These are phyloP conservation scores for Thymallus thymallus DNA, from an alignment of 2,113 vertebrate species.

Conservation along the genomic window DNA sequence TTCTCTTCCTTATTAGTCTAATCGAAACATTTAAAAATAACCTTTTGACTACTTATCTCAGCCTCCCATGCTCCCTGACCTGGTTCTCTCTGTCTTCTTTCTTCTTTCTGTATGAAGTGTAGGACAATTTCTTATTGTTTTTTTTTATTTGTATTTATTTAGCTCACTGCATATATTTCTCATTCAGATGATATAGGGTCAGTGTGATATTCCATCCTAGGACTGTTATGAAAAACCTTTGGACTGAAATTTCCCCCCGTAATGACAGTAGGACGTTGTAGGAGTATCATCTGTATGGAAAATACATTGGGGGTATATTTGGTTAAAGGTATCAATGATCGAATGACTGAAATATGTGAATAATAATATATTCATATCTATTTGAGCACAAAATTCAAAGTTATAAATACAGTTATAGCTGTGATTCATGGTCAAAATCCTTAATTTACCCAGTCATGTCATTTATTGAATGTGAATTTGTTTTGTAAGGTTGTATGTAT, in stretches of 20 bases:
- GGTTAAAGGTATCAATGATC: not conserved
- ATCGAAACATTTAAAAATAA: not conserved
- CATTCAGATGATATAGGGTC: not conserved
- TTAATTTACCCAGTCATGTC: not conserved
- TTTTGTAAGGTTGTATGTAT: constrained; percentile 31
- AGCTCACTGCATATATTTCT: not conserved
- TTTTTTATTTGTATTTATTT: constrained; percentile 34
- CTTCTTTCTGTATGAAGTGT: constrained; percentile 50
- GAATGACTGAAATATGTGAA: constrained; percentile 2
- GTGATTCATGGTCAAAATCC: not conserved
- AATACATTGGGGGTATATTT: not conserved
- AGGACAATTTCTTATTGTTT: constrained; percentile 37
- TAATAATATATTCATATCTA: constrained; percentile 1
- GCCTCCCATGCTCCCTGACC: constrained; percentile 2
- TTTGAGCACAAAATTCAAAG: not conserved
- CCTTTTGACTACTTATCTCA: no score
- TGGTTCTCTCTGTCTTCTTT: constrained; percentile 18
- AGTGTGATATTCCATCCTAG: not conserved
- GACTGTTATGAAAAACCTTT: not conserved
- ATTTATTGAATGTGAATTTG: constrained; percentile 23
- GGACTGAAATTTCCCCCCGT: constrained; percentile 38
- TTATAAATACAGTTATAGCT: not conserved
- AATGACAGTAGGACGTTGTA: constrained; percentile 7
- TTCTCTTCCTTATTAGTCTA: constrained; percentile 18
- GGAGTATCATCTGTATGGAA: no score